Evolutionary conservation across 2,797 vertebrate species (phyloP).

Genomic region (Ceryle rudis): DNA sequence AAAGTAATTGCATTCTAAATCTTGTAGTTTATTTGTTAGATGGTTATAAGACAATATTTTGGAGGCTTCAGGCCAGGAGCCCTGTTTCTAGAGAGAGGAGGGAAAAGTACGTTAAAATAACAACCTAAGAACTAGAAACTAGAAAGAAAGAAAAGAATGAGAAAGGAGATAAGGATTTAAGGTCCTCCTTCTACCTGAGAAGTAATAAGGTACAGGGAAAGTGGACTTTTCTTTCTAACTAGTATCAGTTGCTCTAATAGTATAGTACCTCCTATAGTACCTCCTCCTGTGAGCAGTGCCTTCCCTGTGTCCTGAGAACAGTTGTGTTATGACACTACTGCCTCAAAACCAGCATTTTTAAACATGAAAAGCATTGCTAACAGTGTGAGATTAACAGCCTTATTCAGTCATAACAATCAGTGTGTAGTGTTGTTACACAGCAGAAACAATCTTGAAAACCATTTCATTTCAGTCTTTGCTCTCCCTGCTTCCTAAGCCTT

Average conservation of each 20-base stretch:
- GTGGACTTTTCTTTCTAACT: background rate
- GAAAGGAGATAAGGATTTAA: background rate
- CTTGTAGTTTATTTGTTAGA: background rate
- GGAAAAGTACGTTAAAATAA: background rate
- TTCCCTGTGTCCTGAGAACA: background rate
- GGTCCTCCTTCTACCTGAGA: background rate
- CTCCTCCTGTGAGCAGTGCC: background rate
- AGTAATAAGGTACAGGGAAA: background rate
- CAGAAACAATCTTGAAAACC: background rate
- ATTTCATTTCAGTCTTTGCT: background rate
- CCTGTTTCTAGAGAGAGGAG: background rate
- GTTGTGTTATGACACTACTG: background rate
- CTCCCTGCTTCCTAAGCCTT: background rate
- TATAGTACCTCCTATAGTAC: background rate
- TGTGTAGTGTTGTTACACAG: background rate
- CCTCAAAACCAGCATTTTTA: background rate
- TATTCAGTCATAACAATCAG: background rate
- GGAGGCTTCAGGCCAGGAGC: background rate
- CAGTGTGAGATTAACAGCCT: background rate
- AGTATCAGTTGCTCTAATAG: background rate
- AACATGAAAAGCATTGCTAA: background rate
- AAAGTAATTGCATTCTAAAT: background rate
- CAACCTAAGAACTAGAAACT: background rate
- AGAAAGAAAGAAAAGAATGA: background rate
- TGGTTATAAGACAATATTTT: background rate